Conservation (phyloP, 2,797 vertebrate genomes). For the Ceryle rudis region DNA sequence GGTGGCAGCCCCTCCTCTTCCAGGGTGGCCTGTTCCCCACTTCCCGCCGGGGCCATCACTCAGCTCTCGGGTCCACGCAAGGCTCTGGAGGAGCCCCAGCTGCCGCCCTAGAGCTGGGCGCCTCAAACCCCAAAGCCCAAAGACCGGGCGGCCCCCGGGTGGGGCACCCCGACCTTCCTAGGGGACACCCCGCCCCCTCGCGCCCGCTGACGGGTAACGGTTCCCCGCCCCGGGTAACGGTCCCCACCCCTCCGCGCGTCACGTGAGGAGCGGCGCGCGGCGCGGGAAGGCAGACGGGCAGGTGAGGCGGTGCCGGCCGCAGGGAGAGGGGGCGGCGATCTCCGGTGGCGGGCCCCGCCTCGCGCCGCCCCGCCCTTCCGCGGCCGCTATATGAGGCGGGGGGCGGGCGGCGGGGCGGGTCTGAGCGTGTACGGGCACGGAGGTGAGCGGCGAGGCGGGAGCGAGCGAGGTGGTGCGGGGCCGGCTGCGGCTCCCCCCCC, state of each 20-base stretch:
- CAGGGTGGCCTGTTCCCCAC: accelerated
- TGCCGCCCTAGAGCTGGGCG: accelerated
- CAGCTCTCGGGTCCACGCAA: accelerated
- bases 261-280: not conserved
- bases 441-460: too few species aligned
- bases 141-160: too few species aligned
- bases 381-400: slow-evolving; percentile 19
- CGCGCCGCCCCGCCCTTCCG: not conserved
- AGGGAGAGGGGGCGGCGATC: not conserved
- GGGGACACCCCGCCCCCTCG: not conserved
- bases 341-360: not conserved
- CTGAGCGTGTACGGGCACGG: too few species aligned
- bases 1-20: accelerated
- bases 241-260: not conserved
- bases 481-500: too few species aligned
- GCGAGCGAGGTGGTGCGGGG: too few species aligned
- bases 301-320: not conserved
- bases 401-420: not conserved
- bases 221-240: not conserved
- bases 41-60: accelerated
- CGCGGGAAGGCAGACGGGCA: not conserved
- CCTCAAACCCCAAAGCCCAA: accelerated
- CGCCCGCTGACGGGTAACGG: not conserved
- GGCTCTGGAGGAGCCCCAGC: accelerated
- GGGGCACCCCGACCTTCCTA: too few species aligned